Evolutionary conservation across 2,888 invertebrate genomes (phyloP).

Genomic region (Volucella bombylans): DNA sequence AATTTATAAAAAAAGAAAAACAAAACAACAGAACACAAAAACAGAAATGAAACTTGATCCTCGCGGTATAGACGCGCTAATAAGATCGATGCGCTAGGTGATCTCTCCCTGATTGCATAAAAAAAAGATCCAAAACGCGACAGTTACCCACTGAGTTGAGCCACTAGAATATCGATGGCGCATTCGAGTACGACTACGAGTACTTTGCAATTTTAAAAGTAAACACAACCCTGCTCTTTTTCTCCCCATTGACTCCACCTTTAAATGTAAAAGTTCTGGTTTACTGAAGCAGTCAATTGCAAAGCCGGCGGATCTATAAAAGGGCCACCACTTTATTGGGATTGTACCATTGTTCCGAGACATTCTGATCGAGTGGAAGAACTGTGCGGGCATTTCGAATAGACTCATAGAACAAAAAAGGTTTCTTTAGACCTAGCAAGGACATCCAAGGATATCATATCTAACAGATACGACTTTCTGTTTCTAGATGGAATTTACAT

Average conservation of each 20-base stretch:
- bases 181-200: background rate
- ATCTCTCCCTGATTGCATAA: slow-evolving; percentile 45
- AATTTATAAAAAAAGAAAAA: slow-evolving; percentile 20
- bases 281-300: slow-evolving; percentile 29
- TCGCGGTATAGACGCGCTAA: slow-evolving; percentile 10
- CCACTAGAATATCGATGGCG: slow-evolving; percentile 42
- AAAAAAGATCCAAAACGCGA: slow-evolving; percentile 41
- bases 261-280: slow-evolving; percentile 33
- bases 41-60: slow-evolving; percentile 58
- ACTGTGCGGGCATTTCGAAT: slow-evolving; percentile 59
- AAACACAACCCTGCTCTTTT: slow-evolving; percentile 28
- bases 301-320: slow-evolving; percentile 63
- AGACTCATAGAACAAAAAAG: slow-evolving; percentile 9
- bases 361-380: slow-evolving; percentile 41
- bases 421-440: background rate
- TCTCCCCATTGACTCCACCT: background rate
- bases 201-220: slow-evolving; percentile 38
- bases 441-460: background rate
- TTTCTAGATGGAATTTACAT: slow-evolving; percentile 54
- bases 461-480: background rate
- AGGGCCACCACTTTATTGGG: slow-evolving; percentile 30
- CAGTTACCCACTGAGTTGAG: slow-evolving; percentile 42
- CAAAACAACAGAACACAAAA: background rate
- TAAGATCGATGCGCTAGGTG: slow-evolving; percentile 30
- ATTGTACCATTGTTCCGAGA: slow-evolving; percentile 63